These are phyloP conservation scores for Camptogramma bilineatum DNA, from an alignment of 2,888 invertebrate species.

Conservation along the genomic window DNA sequence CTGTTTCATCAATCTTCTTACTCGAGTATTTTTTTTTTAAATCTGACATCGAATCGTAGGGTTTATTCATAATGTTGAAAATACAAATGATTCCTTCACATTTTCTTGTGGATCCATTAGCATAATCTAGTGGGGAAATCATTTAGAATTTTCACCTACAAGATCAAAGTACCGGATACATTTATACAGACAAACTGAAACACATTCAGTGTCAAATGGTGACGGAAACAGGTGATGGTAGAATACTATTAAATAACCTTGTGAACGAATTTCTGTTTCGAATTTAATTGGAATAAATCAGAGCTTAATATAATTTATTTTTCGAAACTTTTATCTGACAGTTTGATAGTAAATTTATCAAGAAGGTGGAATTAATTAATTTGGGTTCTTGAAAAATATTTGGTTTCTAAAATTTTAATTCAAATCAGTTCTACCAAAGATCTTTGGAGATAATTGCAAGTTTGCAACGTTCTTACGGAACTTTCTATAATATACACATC, in stretches of 20 bases:
- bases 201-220: conserved; percentile 36
- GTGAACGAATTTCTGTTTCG: conserved; percentile 43
- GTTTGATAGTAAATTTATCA: conserved; percentile 35
- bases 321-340: conserved; percentile 29
- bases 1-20: too few relatives aligned
- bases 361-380: conserved; percentile 29
- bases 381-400: neutral
- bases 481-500: too few relatives aligned
- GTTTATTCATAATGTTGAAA: neutral
- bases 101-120: conserved; percentile 12
- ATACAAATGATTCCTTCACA: conserved; percentile 1
- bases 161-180: conserved; percentile 45
- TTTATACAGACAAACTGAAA: conserved; percentile 40
- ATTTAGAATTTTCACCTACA: conserved; percentile 25
- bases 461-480: too few relatives aligned
- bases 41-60: neutral
- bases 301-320: conserved; percentile 16
- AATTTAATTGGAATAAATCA: conserved; percentile 31
- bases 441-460: too few relatives aligned
- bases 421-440: too few relatives aligned
- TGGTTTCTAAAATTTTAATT: neutral
- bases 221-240: conserved; percentile 28
- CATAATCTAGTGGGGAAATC: conserved; percentile 21
- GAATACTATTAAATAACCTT: conserved; percentile 47
- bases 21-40: too few relatives aligned